Evolutionary conservation across 2,888 invertebrate species (phyloP), one percentile per base, ranked within the genome.

Genomic region (Ametastegia equiseti): DNA sequence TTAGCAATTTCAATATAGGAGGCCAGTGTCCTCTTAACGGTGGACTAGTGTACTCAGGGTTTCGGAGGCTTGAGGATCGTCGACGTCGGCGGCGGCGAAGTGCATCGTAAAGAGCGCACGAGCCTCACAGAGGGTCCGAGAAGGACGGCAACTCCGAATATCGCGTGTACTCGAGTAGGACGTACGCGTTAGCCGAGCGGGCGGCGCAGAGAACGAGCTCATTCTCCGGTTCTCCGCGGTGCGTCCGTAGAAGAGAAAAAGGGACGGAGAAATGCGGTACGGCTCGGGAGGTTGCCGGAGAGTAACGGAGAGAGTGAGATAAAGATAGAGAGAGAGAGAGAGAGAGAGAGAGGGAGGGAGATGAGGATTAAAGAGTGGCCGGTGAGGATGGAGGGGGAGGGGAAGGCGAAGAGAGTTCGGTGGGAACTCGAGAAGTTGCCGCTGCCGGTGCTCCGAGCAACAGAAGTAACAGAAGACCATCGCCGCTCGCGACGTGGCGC

Each of bases 401-500:
- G 77, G 60, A 57, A 23, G 39, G 15, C 27, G 39, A 60, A 39
- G n/a, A n/a, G 57, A 69, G 84, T 87, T 84, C 87, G 87, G 87
- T 88, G 89, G 89, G 88, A 88, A 88, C 89, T 85, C 84, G 88
- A 88, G 88, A 88, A 87, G 87, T 84, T 82, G 87, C 78, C 54
- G 50, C 65, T 39, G 65, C 78, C 75, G 75, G 33, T 60, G 60
- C 84, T 85, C 87, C 82, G 81, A 78, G 81, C 81, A 79, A 57
- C 79, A 65, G 79, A 80, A 81, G 79, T 78, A 67, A 77, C 63
- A 65, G 77, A 78, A 78, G 81, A 81, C 80, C 65, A 80, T 80
- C 80, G 67, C 60, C 81, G 85, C 84, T 83, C 83, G 84, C 83
- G 81, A 82, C 39, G 73, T 19, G 80, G 77, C n/a, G n/a, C 73